These are phyloP conservation scores for Corythucha ciliata DNA, from an alignment of 2,888 invertebrate genomes.

Conservation along the genomic window DNA sequence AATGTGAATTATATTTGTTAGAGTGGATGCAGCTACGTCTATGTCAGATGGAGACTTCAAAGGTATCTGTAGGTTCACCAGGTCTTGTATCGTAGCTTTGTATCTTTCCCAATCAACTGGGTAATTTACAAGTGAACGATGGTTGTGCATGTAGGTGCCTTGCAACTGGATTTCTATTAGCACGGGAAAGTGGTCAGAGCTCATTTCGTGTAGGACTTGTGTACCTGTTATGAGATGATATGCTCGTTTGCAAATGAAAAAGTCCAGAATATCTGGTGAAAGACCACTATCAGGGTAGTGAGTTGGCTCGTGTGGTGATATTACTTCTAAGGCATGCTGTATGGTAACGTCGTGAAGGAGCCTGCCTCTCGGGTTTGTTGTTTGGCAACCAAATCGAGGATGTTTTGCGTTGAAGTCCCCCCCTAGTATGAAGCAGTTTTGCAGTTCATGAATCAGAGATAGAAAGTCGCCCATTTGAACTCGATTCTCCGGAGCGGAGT, in stretches of 20 bases:
- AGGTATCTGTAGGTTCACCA: slow-evolving; percentile 12
- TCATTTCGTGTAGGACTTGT: slow-evolving; percentile 1
- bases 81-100: slow-evolving; percentile 1
- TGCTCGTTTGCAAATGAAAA: slow-evolving; percentile 12
- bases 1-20: slow-evolving; percentile 8
- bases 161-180: neutral
- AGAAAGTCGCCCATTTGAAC: slow-evolving; percentile 1
- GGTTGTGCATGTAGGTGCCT: too few species aligned
- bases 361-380: slow-evolving; percentile 10
- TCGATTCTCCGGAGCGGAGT: slow-evolving; percentile 12
- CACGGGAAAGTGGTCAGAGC: neutral
- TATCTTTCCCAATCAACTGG: slow-evolving; percentile 13
- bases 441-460: neutral
- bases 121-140: slow-evolving; percentile 2
- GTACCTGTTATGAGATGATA: slow-evolving; percentile 10
- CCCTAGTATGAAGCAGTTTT: neutral
- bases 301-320: slow-evolving; percentile 9
- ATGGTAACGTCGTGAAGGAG: neutral
- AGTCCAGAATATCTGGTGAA: slow-evolving; percentile 5
- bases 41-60: slow-evolving; percentile 4
- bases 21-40: neutral
- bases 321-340: neutral
- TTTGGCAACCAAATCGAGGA: slow-evolving; percentile 11
- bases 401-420: slow-evolving; percentile 12
- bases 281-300: slow-evolving; percentile 5